Evolutionary conservation across 2,888 invertebrate species (phyloP).

Genomic region (Lasioglossum figueresi): DNA sequence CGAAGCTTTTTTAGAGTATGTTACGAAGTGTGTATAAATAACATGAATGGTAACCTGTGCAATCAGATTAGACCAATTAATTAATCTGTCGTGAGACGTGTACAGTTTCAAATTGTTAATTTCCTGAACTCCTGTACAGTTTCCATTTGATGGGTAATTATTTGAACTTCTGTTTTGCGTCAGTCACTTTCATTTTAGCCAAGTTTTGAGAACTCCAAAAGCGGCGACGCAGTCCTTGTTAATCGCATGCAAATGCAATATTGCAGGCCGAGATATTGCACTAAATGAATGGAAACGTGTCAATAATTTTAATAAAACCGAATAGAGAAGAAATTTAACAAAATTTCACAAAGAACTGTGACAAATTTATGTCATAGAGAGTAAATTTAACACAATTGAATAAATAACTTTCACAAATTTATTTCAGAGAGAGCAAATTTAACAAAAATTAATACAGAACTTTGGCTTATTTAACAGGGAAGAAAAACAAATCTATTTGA

Average conservation of each 20-base stretch:
- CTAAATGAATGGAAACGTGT: neutral
- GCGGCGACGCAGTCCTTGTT: neutral
- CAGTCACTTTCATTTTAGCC: neutral
- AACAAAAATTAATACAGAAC: no score
- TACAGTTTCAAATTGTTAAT: neutral
- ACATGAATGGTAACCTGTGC: neutral
- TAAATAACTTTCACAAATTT: no score
- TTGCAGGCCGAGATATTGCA: neutral
- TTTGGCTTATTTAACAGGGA: no score
- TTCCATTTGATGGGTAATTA: neutral
- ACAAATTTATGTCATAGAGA: neutral
- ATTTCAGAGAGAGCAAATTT: neutral
- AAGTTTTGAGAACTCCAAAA: neutral
- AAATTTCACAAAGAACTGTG: neutral
- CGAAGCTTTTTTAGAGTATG: no score
- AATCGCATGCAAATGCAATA: no score
- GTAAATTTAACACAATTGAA: neutral
- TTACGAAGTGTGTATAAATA: neutral
- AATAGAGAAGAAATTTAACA: neutral
- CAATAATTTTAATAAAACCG: neutral
- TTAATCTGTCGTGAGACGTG: neutral
- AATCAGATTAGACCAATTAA: neutral
- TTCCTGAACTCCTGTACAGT: neutral
- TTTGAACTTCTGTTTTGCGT: neutral
- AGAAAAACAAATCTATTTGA: no score